Conservation (phyloP, 2,888 invertebrate genomes). For the Athalia rosae region DNA sequence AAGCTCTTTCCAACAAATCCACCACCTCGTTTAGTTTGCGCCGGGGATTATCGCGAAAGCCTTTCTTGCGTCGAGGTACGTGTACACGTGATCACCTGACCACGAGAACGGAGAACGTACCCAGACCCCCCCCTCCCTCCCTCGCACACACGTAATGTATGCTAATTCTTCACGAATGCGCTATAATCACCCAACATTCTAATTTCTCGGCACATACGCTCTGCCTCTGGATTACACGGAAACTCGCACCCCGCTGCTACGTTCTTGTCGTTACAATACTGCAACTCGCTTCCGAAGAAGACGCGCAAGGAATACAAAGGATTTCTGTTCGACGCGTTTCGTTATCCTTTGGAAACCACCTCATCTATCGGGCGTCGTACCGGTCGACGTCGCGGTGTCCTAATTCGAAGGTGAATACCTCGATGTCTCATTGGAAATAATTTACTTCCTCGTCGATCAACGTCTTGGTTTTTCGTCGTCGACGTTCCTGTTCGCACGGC, state of each 20-base stretch:
- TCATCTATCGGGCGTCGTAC: too few relatives aligned
- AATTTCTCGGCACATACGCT: conserved; percentile 25
- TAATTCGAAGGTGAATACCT: too few relatives aligned
- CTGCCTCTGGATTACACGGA: background rate
- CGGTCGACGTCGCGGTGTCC: too few relatives aligned
- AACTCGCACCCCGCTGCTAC: background rate
- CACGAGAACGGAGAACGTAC: conserved; percentile 53
- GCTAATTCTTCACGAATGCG: conserved; percentile 63
- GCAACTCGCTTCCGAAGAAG: too few relatives aligned
- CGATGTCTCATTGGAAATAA: too few relatives aligned
- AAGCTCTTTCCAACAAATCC: conserved; percentile 73
- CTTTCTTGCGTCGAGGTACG: conserved; percentile 65
- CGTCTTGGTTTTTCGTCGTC: background rate
- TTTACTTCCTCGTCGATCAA: too few relatives aligned
- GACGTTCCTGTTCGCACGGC: background rate
- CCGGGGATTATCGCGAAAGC: conserved; percentile 68
- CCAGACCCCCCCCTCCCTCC: conserved; percentile 41
- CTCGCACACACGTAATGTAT: conserved; percentile 61
- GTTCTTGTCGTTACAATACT: too few relatives aligned
- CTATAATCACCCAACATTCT: conserved; percentile 55
- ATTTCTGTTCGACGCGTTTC: too few relatives aligned
- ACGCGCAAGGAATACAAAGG: too few relatives aligned
- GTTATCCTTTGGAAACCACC: too few relatives aligned
- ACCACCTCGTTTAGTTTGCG: conserved; percentile 72
- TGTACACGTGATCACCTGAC: conserved; percentile 62